These are phyloP conservation scores for Xenops minutus DNA, from an alignment of 2,797 vertebrate genomes.

Conservation along the genomic window DNA sequence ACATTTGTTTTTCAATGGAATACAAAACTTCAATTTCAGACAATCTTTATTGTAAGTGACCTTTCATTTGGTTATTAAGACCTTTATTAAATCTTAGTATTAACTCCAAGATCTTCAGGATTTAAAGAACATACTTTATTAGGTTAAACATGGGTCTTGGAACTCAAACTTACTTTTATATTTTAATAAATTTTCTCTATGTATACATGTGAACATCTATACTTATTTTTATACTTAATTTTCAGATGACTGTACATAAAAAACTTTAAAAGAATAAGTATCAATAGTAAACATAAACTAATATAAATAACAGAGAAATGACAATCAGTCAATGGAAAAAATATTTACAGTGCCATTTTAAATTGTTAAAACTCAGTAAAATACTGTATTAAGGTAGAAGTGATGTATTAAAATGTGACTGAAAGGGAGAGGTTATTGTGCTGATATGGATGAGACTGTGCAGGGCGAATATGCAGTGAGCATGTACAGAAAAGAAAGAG, in stretches of 20 bases:
- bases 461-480: background rate
- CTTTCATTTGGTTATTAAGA: background rate
- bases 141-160: background rate
- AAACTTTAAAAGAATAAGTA: background rate
- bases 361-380: background rate
- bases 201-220: background rate
- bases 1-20: background rate
- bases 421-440: background rate
- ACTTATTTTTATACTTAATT: background rate
- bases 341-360: background rate
- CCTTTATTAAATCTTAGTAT: background rate
- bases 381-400: background rate
- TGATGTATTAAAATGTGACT: background rate
- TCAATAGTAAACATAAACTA: background rate
- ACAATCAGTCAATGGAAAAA: background rate
- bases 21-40: background rate
- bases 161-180: background rate
- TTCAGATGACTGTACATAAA: background rate
- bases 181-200: background rate
- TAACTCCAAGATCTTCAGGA: background rate
- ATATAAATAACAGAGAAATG: background rate
- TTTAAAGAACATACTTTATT: background rate
- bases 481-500: background rate
- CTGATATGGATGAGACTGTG: background rate
- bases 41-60: background rate